A percentile compares a stretch with the other conserved stretches of the same genome.
These are phyloP conservation scores for Orycteropus afer DNA, from an alignment of 2,113 vertebrate species.

Conservation along the genomic window DNA sequence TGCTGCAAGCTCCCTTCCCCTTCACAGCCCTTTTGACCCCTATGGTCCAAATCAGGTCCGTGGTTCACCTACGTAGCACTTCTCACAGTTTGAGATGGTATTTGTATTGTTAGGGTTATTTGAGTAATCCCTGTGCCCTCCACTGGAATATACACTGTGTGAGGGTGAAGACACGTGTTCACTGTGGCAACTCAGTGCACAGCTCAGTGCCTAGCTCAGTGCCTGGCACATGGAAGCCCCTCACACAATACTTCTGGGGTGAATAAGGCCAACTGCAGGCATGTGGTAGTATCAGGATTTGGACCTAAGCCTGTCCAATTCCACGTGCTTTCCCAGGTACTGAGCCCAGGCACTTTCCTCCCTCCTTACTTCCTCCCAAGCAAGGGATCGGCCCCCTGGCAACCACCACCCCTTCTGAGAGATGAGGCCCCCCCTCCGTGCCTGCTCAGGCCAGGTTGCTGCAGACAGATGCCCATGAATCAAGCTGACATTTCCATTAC, in stretches of 20 bases:
- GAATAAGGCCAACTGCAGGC: background rate
- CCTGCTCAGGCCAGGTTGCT: constrained; percentile 69
- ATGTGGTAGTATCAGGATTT: fast-evolving
- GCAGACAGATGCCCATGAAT: constrained; percentile 76
- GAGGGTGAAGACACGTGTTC: fast-evolving
- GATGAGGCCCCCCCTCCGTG: background rate
- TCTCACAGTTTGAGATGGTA: background rate
- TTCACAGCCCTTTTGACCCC: fast-evolving
- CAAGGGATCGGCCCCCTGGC: background rate
- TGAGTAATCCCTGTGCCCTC: background rate
- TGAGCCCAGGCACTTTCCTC: background rate
- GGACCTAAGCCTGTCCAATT: background rate
- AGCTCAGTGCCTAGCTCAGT: fast-evolving
- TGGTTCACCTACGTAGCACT: fast-evolving
- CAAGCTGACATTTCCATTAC: constrained; percentile 85
- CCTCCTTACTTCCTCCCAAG: background rate
- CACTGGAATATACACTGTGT: fast-evolving
- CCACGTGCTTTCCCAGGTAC: no score
- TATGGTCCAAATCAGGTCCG: background rate
- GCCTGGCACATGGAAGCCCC: background rate
- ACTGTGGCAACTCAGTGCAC: fast-evolving
- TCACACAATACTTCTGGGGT: fast-evolving
- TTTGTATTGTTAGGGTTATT: background rate
- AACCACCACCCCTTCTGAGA: background rate
- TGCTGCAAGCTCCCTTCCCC: background rate